Percentiles rank a stretch among this genome's conserved stretches.
phyloP scores from a whole-genome alignment of 1,140 invertebrate species.

The Phthorimaea operculella region DNA sequence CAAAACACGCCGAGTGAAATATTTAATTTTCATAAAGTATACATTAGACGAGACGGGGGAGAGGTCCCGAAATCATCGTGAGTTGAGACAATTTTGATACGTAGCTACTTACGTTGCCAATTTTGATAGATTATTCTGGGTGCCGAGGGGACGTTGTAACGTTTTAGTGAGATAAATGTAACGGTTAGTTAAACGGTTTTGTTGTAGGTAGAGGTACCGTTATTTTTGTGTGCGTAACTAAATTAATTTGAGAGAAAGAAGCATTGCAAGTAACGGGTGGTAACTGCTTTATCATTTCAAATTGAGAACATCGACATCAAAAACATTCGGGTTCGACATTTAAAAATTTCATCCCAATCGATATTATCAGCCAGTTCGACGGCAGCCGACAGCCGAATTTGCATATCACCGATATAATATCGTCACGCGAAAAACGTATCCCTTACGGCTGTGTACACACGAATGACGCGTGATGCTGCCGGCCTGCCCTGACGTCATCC shows the following conservation, averaged over 20 bases:
- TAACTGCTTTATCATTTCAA: background rate
- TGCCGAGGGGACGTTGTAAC: too few species aligned
- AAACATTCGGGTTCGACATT: background rate
- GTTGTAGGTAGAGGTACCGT: background rate
- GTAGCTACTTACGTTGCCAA: too few species aligned
- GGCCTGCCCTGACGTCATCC: constrained; percentile 66
- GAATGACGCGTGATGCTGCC: constrained; percentile 67
- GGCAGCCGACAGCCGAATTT: constrained; percentile 51
- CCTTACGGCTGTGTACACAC: constrained; percentile 66
- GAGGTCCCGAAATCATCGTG: background rate
- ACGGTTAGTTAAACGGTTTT: too few species aligned
- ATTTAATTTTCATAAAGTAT: constrained; percentile 68
- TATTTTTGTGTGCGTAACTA: background rate
- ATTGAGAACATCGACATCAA: background rate
- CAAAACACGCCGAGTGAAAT: constrained; percentile 53
- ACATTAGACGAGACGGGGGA: constrained; percentile 41
- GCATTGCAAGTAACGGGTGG: background rate
- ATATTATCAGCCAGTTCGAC: constrained; percentile 30
- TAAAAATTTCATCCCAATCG: background rate
- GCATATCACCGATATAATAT: constrained; percentile 68
- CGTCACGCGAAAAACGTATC: constrained; percentile 67
- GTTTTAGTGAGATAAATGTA: too few species aligned
- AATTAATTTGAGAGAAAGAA: too few species aligned
- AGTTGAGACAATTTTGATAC: background rate
- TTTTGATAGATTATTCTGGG: too few species aligned